Percentiles rank a stretch among this genome's conserved stretches.
phyloP scores from a whole-genome alignment of 1,140 invertebrate genomes.

The Leptonema lineaticorne region DNA sequence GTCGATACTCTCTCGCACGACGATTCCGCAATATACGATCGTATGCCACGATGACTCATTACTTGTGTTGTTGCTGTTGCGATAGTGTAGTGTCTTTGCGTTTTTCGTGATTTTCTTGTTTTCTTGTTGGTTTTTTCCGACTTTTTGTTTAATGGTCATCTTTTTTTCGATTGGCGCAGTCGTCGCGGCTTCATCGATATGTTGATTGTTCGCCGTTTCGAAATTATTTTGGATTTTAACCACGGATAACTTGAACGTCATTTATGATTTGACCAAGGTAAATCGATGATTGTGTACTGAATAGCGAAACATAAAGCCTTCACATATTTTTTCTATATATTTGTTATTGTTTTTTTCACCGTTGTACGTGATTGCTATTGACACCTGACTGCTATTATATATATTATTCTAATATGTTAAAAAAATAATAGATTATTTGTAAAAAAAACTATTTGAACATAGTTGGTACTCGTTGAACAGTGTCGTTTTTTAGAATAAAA shows the following conservation, averaged over 20 bases:
- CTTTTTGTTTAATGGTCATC: not conserved
- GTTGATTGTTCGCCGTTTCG: not conserved
- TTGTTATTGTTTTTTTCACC: no score
- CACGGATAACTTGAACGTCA: constrained; percentile 13
- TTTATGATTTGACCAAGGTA: constrained; percentile 24
- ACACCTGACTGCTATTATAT: no score
- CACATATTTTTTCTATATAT: not conserved
- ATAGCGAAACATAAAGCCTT: not conserved
- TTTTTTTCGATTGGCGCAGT: not conserved
- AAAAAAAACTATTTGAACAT: no score
- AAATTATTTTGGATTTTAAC: not conserved
- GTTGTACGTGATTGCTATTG: no score
- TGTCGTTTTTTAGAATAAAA: no score
- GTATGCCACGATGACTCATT: constrained; percentile 9
- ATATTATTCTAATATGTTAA: no score
- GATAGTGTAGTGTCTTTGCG: no score
- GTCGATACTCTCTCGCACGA: no score
- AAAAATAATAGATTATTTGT: no score
- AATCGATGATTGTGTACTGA: not conserved
- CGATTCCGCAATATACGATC: no score
- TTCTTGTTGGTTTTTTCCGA: not conserved
- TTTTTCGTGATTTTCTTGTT: not conserved
- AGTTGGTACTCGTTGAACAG: no score
- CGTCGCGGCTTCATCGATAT: not conserved
- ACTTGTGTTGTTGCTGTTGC: no score